Conservation (phyloP, 2,797 vertebrate species). For the Galago senegalensis region DNA sequence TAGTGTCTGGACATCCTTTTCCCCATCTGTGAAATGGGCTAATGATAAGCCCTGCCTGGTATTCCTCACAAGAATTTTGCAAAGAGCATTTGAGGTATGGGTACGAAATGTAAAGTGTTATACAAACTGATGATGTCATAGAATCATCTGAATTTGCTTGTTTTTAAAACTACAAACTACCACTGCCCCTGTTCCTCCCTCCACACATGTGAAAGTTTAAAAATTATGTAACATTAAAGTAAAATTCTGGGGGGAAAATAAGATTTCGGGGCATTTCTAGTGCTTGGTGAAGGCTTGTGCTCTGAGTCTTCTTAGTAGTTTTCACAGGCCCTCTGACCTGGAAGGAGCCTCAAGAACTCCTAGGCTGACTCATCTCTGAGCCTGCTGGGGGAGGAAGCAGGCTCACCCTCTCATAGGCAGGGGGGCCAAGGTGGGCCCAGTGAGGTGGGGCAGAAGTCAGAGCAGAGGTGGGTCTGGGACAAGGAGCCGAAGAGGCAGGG, state of each 20-base stretch:
- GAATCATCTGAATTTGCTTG: conserved; percentile 33
- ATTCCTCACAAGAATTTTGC: neutral
- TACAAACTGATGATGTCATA: too few species aligned
- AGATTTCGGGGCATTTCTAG: neutral
- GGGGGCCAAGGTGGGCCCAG: neutral
- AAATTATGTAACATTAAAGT: neutral
- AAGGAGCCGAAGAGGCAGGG: neutral
- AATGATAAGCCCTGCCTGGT: neutral
- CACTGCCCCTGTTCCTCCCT: neutral
- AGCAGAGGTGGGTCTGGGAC: neutral
- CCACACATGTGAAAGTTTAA: neutral
- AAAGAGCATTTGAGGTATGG: neutral
- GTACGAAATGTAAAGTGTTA: neutral
- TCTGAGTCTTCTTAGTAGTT: neutral
- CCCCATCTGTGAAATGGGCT: neutral
- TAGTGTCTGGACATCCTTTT: neutral
- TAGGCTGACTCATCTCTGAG: neutral
- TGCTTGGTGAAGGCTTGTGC: neutral
- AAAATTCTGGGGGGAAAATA: neutral
- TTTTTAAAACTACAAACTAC: conserved; percentile 11
- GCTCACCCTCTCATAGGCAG: neutral
- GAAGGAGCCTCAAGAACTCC: neutral
- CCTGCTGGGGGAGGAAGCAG: neutral
- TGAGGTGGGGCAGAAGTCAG: neutral
- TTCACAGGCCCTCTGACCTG: neutral